These are phyloP conservation scores for Porites australiensis DNA, from an alignment of 64 coral and sea anemone species.

Conservation along the genomic window DNA sequence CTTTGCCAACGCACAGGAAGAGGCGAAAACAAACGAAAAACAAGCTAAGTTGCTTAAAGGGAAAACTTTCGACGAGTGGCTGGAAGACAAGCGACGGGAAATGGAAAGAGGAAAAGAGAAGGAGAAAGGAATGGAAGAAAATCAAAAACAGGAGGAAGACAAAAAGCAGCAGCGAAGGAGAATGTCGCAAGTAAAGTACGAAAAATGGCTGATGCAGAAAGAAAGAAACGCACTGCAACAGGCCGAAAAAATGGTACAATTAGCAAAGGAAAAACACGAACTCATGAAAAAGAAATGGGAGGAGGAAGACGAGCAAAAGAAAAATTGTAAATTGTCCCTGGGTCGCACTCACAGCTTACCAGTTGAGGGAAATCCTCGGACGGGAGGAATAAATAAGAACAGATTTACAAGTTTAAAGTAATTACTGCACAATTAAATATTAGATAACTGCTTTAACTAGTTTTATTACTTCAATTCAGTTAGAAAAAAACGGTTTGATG, in stretches of 20 bases:
- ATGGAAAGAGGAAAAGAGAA: slow-evolving; percentile 80
- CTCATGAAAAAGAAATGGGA: slow-evolving; percentile 89
- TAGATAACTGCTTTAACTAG: no score
- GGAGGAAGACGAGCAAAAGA: slow-evolving; percentile 83
- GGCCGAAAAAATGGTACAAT: slow-evolving; percentile 75
- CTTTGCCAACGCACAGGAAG: slow-evolving; percentile 75
- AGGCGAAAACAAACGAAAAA: slow-evolving; percentile 63
- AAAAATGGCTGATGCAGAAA: slow-evolving; percentile 88
- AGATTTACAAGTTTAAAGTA: slow-evolving; percentile 41
- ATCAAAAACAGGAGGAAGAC: slow-evolving; percentile 69
- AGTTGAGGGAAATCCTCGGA: not conserved
- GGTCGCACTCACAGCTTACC: slow-evolving; percentile 74
- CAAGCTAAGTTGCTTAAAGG: slow-evolving; percentile 65
- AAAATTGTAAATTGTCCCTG: slow-evolving; percentile 56
- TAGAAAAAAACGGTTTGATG: no score
- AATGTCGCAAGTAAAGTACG: slow-evolving; percentile 78
- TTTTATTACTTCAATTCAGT: no score
- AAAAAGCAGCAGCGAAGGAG: slow-evolving; percentile 68
- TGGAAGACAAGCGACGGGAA: slow-evolving; percentile 86
- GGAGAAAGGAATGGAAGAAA: slow-evolving; percentile 73
- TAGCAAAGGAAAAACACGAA: slow-evolving; percentile 70
- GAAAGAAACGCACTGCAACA: slow-evolving; percentile 68
- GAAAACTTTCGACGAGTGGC: slow-evolving; percentile 92
- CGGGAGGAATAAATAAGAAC: not conserved
- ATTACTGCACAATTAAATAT: not conserved